phyloP scores from a whole-genome alignment of 2,113 vertebrate species.

The Peromyscus leucopus region DNA sequence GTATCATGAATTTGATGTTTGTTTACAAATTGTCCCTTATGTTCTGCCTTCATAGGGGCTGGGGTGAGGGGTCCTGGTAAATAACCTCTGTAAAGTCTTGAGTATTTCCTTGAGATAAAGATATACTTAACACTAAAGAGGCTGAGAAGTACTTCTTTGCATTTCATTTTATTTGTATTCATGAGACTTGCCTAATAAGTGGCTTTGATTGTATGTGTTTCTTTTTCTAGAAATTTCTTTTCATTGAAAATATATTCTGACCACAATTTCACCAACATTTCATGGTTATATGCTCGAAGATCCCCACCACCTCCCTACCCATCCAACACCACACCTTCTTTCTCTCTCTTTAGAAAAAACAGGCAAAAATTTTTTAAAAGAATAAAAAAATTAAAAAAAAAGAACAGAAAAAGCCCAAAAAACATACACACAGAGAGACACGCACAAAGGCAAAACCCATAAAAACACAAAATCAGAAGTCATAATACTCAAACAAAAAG shows the following conservation, averaged over 20 bases:
- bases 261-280: background rate
- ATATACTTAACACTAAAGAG: conserved; percentile 11
- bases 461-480: background rate
- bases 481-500: background rate
- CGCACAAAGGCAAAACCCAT: background rate
- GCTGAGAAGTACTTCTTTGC: background rate
- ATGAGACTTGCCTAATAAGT: background rate
- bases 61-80: background rate
- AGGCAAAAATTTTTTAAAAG: background rate
- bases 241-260: background rate
- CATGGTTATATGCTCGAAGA: background rate
- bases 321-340: background rate
- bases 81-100: background rate
- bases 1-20: background rate
- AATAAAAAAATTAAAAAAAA: background rate
- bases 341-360: background rate
- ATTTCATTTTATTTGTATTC: conserved; percentile 19
- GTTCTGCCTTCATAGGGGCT: background rate
- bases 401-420: background rate
- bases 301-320: too few relatives aligned
- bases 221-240: background rate
- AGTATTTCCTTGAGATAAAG: background rate
- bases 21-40: background rate
- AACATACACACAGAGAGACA: background rate
- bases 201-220: background rate